Conservation (phyloP, 2,888 invertebrate genomes). For the Drosophila rubida region DNA sequence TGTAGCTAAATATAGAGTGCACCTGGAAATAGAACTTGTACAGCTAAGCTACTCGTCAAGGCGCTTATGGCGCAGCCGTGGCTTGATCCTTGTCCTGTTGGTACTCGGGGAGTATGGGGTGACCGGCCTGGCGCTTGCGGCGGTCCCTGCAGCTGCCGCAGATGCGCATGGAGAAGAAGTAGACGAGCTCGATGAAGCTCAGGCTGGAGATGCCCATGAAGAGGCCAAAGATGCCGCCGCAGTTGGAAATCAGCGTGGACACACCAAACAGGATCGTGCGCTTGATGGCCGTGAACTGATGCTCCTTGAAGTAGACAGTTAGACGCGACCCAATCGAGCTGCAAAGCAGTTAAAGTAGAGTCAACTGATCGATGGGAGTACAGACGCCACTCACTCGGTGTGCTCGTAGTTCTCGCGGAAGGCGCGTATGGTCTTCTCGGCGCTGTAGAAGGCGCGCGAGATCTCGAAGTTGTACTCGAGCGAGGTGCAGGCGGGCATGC, state of each 20-base stretch:
- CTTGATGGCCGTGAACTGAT: slow-evolving; percentile 89
- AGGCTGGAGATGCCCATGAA: slow-evolving; percentile 84
- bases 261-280: slow-evolving; percentile 89
- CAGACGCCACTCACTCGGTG: slow-evolving; percentile 79
- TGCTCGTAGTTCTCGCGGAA: slow-evolving; percentile 80
- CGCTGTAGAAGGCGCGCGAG: slow-evolving; percentile 75
- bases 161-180: slow-evolving; percentile 86
- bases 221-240: slow-evolving; percentile 88
- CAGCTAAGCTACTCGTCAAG: background rate
- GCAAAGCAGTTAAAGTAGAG: slow-evolving; percentile 44
- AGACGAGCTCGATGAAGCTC: slow-evolving; percentile 86
- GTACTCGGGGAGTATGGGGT: slow-evolving; percentile 16
- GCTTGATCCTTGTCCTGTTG: slow-evolving; percentile 33
- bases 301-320: slow-evolving; percentile 89
- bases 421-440: slow-evolving; percentile 72
- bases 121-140: slow-evolving; percentile 60
- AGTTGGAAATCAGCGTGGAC: slow-evolving; percentile 89
- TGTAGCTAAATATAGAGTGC: too few relatives aligned
- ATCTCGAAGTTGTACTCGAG: slow-evolving; percentile 83
- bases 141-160: slow-evolving; percentile 75
- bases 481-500: slow-evolving; percentile 83
- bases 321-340: slow-evolving; percentile 87
- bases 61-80: slow-evolving; percentile 26
- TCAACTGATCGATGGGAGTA: background rate
- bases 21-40: too few relatives aligned